Evolutionary conservation across 2,113 vertebrate genomes (phyloP).

Genomic region (Pipra filicauda): DNA sequence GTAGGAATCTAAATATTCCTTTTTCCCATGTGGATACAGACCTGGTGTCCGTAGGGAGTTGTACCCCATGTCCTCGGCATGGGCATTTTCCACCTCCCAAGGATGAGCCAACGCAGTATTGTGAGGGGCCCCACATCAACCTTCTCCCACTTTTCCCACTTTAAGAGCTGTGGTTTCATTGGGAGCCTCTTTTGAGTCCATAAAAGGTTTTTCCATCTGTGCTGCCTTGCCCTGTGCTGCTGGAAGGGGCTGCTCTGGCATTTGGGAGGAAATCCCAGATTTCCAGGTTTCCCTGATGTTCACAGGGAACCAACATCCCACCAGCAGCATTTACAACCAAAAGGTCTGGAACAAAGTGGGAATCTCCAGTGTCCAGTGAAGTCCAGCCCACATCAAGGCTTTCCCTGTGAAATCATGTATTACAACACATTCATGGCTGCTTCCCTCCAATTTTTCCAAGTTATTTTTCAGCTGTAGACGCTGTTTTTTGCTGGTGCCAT

Average conservation of each 20-base stretch:
- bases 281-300: fast-evolving
- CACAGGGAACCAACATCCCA: neutral
- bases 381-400: neutral
- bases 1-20: neutral
- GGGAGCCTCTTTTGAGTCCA: no score
- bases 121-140: neutral
- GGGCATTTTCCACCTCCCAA: neutral
- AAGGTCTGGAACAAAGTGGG: neutral
- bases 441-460: neutral
- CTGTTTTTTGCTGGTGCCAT: neutral
- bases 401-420: neutral
- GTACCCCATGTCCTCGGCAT: fast-evolving
- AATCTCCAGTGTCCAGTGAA: neutral
- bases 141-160: neutral
- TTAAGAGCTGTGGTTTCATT: neutral
- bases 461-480: neutral
- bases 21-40: neutral
- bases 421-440: neutral
- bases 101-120: neutral
- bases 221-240: neutral
- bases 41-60: fast-evolving
- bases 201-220: neutral
- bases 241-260: neutral
- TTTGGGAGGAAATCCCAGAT: neutral
- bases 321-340: neutral